phyloP scores from a whole-genome alignment of 2,888 invertebrate genomes.

The Chrysopilus asiliformis region DNA sequence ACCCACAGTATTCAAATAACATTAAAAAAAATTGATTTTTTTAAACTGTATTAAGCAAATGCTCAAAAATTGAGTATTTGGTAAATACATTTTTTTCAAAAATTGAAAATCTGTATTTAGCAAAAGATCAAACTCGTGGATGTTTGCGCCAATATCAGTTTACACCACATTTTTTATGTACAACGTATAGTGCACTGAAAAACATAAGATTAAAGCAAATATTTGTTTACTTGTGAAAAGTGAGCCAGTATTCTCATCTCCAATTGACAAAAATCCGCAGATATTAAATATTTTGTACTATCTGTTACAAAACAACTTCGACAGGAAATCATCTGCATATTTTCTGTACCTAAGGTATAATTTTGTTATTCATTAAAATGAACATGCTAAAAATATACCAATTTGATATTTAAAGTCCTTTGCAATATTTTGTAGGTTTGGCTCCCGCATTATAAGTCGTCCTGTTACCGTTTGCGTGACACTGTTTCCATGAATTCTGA shows the following conservation, averaged over 20 bases:
- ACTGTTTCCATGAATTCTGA: conserved; percentile 52
- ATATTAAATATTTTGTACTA: conserved; percentile 51
- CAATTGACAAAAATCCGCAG: conserved; percentile 93
- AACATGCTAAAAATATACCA: neutral
- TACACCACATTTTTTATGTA: too few species aligned
- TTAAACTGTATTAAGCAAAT: too few species aligned
- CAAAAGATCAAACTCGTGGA: too few species aligned
- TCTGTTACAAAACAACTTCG: conserved; percentile 54
- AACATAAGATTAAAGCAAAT: too few species aligned
- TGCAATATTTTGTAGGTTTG: conserved; percentile 85
- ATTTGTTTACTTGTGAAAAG: conserved; percentile 45
- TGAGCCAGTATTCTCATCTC: conserved; percentile 90
- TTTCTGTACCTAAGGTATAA: neutral
- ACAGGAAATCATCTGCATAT: conserved; percentile 31
- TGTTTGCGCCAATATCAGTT: too few species aligned
- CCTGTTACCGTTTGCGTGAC: conserved; percentile 62
- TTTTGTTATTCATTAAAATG: neutral
- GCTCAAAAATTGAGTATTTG: too few species aligned
- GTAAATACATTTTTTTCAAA: too few species aligned
- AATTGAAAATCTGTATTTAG: too few species aligned
- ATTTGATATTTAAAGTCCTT: conserved; percentile 53
- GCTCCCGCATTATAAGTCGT: conserved; percentile 81
- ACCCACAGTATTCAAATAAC: too few species aligned
- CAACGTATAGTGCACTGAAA: too few species aligned
- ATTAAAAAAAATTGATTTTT: too few species aligned